Evolutionary conservation across 2,888 invertebrate species (phyloP).

Genomic region (Zonitis immaculata): DNA sequence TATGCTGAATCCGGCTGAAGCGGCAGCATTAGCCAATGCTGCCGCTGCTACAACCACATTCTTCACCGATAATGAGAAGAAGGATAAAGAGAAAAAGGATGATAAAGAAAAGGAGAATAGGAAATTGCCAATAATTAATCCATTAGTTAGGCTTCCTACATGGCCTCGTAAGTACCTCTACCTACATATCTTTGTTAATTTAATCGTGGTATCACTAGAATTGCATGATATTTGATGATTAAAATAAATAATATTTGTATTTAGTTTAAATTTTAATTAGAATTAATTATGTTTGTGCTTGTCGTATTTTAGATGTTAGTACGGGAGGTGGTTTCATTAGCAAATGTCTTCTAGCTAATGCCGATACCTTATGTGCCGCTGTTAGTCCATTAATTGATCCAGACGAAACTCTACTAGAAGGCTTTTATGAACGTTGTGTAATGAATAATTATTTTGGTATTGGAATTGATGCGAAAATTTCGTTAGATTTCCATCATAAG

Average conservation of each 20-base stretch:
- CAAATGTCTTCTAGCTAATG: conserved; percentile 91
- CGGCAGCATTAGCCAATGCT: conserved; percentile 57
- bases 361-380: conserved; percentile 92
- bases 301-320: conserved; percentile 55
- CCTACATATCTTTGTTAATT: not conserved
- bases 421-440: conserved; percentile 88
- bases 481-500: conserved; percentile 94
- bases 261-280: conserved; percentile 11
- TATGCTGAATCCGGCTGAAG: conserved; percentile 71
- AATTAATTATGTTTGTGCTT: conserved; percentile 16
- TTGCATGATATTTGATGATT: not conserved
- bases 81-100: conserved; percentile 40
- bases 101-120: conserved; percentile 53
- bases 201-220: not conserved
- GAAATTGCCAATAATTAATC: conserved; percentile 86
- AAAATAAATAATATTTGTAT: not conserved
- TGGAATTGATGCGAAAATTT: conserved; percentile 96
- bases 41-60: conserved; percentile 58
- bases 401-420: conserved; percentile 81
- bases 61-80: conserved; percentile 46
- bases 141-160: conserved; percentile 77
- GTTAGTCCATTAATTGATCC: conserved; percentile 95
- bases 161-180: conserved; percentile 84
- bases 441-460: conserved; percentile 99
- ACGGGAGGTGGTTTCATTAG: conserved; percentile 84